Evolutionary conservation across 1,140 invertebrate species (phyloP).

Genomic region (Muscidifurax raptorellus): DNA sequence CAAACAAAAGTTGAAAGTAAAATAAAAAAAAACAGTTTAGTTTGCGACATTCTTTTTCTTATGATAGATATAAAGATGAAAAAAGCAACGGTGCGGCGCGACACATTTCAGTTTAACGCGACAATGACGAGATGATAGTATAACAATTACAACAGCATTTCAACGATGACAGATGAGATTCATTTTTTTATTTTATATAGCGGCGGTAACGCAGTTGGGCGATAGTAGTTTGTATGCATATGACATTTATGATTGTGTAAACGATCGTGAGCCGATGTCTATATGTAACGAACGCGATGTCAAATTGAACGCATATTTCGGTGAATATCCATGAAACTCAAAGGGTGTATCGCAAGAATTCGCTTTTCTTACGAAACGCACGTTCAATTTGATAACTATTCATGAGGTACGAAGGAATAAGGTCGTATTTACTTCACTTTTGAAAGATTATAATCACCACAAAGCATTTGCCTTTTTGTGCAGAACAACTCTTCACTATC

Average conservation of each 20-base stretch:
- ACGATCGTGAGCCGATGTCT: neutral
- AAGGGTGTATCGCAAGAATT: slow-evolving; percentile 2
- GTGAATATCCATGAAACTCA: neutral
- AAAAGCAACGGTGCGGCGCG: slow-evolving; percentile 41
- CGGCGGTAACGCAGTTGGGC: neutral
- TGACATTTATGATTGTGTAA: slow-evolving; percentile 30
- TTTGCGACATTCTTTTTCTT: slow-evolving; percentile 22
- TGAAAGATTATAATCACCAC: slow-evolving; percentile 71
- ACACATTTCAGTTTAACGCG: slow-evolving; percentile 50
- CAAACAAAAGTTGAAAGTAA: neutral
- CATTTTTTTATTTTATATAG: slow-evolving; percentile 29
- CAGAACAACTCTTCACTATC: slow-evolving; percentile 68
- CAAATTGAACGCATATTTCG: slow-evolving; percentile 20
- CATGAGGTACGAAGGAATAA: slow-evolving; percentile 26
- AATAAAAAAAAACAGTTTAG: slow-evolving; percentile 8
- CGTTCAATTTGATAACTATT: slow-evolving; percentile 14
- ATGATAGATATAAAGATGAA: slow-evolving; percentile 36
- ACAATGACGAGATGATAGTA: slow-evolving; percentile 54
- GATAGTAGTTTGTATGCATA: slow-evolving; percentile 2
- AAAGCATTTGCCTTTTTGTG: slow-evolving; percentile 72
- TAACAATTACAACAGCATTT: slow-evolving; percentile 57
- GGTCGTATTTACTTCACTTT: slow-evolving; percentile 52
- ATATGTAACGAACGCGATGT: neutral
- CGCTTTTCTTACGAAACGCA: slow-evolving; percentile 21
- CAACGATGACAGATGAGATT: slow-evolving; percentile 55